Evolutionary conservation across 1,140 invertebrate species (phyloP), one percentile per base, ranked within the genome.

Genomic region (Calliphora vicina): DNA sequence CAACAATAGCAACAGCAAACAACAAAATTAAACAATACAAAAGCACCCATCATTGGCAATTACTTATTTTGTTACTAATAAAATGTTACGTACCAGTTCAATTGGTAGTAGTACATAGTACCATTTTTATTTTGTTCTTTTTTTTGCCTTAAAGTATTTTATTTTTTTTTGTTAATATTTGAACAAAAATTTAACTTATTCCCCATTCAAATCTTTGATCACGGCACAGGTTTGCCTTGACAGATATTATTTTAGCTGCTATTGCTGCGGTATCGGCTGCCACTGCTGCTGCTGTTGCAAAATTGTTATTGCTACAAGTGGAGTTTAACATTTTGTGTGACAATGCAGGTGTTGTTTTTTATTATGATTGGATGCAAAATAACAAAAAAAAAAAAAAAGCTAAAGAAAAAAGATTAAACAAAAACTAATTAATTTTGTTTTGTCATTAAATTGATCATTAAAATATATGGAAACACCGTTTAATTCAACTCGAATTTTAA

Each of bases 331-430:
- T 67, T 57, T 67, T 9, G 61, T 67, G 61, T 67, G 61, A 67
- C 61, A 67, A 20, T 67, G 61, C 61, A 67, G 61, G 61, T 67
- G 61, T 67, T 57, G 50, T 57, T 57, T n/a, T n/a, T 57, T 67
- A 67, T 67, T 67, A 67, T 67, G 61, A 67, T 20, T 67, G 61
- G 3, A 25, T 23, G 23, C 3, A 67, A 67, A 67, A 50, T 6
- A 5, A 1, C 61, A 67, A 67, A 23, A 67, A 23, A 67, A 61
- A 67, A 20, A 23, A 23, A 67, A 57, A 17, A 17, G n/a, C 15
- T 57, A 15, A 2, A 57, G n/a, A n/a, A 17, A 57, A 23, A 20
- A 23, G n/a, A n/a, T n/a, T n/a, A n/a, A n/a, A n/a, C n/a, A n/a
- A n/a, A n/a, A n/a, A n/a, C n/a, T 67, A 23, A 67, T 67, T 67